Base-by-base conservation (phyloP, 1,140 invertebrate genomes). In the Carposina sasakii region DNA sequence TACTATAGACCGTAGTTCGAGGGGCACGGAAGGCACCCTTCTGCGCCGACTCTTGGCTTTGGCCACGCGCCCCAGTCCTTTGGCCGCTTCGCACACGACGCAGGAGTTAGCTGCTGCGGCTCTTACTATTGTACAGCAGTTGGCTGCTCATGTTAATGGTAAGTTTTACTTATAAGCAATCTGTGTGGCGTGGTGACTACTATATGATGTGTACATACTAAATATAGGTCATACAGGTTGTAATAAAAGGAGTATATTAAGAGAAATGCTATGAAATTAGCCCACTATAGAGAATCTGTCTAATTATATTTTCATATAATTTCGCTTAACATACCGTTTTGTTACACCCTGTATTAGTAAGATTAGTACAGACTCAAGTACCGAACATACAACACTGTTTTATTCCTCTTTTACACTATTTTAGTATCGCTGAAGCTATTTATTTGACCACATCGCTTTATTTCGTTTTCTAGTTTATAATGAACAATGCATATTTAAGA, bases 61-160 rank as follows among this genome's bases (percentile, higher is more conserved):
- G 57, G 93, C 94, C 0, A 96, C 92, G 0, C 94, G 96, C 54
- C 95, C 96, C 0, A 96, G 95, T 46, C 94, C 96, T 0, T 79
- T 98, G 1, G 96, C 96, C 67, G 91, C 95, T 0, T 90, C 92
- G 22, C 97, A 96, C 70, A 89, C 88, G 5, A 87, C 92, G 40
- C 87, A 90, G 39, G 95, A 97, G 73, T 81, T 98, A 20, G 91
- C 95, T 68, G 89, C 91, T 39, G 93, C 95, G 1, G 93, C 94
- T 1, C 76, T 96, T 1, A 90, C 91, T 43, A 87, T 96, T 24
- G 90, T 91, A 5, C 95, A 97, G 63, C 94, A 94, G 62, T 78
- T 97, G 22, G 92, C 94, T 2, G 91, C 92, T 0, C 76, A 79
- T 53, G 89, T 92, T 19, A 67, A 78, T 43, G 71, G 78, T 76